Evolutionary conservation across 2,113 vertebrate species (phyloP).

Genomic region (Mus pahari): DNA sequence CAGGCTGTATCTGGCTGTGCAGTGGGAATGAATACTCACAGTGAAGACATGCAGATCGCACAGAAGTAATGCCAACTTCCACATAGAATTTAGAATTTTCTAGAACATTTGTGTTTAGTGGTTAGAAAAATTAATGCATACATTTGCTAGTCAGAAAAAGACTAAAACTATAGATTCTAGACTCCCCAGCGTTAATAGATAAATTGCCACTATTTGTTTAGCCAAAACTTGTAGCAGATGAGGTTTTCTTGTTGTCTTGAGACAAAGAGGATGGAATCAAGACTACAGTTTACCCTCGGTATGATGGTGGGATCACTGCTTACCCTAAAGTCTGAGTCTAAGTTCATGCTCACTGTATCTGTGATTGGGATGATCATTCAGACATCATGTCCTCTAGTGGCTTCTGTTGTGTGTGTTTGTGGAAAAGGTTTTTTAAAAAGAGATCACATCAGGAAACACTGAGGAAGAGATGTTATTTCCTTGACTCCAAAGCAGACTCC

Average conservation of each 20-base stretch:
- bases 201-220: slow-evolving; percentile 12
- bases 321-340: not conserved
- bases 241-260: not conserved
- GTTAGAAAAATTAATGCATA: not conserved
- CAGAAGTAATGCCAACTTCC: not conserved
- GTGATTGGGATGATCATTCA: not conserved
- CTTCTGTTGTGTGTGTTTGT: not conserved
- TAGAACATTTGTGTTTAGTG: not conserved
- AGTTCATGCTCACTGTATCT: not conserved
- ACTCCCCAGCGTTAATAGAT: not conserved
- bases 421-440: not conserved
- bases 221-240: not conserved
- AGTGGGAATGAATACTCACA: fast-evolving
- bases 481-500: not conserved
- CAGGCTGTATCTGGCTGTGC: fast-evolving
- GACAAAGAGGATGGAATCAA: not conserved
- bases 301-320: not conserved
- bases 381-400: not conserved
- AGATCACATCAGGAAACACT: not conserved
- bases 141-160: slow-evolving; percentile 28
- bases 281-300: not conserved
- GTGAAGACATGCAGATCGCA: not conserved
- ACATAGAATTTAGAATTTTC: not conserved
- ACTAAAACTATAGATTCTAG: not conserved
- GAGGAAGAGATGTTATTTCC: not conserved